Conservation (phyloP, 2,113 vertebrate genomes). For the Thomomys bottae region DNA sequence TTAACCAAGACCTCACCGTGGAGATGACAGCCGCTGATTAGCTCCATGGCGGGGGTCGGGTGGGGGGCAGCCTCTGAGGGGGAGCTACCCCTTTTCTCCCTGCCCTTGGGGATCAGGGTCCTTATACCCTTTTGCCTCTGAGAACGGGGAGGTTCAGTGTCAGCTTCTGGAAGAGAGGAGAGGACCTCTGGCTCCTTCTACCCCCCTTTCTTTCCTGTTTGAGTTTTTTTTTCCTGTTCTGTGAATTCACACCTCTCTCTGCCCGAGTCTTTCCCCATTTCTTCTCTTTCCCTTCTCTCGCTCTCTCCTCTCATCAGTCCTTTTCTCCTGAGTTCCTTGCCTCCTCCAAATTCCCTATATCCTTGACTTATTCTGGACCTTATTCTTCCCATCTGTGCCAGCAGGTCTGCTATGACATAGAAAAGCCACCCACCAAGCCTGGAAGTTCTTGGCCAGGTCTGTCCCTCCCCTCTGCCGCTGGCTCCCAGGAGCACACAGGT, state of each 20-base stretch:
- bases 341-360: background rate
- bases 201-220: background rate
- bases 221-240: constrained; percentile 32
- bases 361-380: background rate
- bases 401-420: background rate
- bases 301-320: background rate
- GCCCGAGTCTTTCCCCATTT: background rate
- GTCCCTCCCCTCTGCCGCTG: rapidly evolving
- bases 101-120: background rate
- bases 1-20: constrained; percentile 87
- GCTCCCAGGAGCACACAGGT: background rate
- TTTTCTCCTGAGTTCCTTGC: background rate
- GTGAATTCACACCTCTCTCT: too few species aligned
- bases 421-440: background rate
- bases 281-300: background rate
- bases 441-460: background rate
- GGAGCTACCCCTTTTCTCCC: constrained; percentile 30
- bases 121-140: background rate
- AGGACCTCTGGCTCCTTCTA: background rate
- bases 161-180: background rate
- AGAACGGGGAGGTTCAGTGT: background rate
- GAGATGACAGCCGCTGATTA: constrained; percentile 88
- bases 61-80: background rate
- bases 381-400: background rate
- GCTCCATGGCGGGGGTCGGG: constrained; percentile 63